These are phyloP conservation scores for Coendou prehensilis DNA, from an alignment of 2,797 vertebrate species.

Conservation along the genomic window DNA sequence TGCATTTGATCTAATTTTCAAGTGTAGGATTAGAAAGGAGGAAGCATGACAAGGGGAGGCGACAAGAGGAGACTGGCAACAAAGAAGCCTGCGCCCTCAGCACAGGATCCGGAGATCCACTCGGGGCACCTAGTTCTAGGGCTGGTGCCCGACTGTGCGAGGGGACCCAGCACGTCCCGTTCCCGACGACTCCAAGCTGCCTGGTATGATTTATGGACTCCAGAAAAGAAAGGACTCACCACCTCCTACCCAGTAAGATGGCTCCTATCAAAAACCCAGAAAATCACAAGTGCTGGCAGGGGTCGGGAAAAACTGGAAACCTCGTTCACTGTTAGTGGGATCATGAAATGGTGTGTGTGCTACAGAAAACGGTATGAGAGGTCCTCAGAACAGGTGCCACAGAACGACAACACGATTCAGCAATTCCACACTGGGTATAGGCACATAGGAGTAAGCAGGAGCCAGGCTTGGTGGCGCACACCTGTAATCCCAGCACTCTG, in stretches of 20 bases:
- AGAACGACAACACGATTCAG: neutral
- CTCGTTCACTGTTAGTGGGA: neutral
- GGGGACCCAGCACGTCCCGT: neutral
- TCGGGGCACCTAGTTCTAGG: neutral
- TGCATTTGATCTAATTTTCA: slow-evolving; percentile 84
- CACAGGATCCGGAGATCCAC: fast-evolving
- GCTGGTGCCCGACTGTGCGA: neutral
- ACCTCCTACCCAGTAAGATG: neutral
- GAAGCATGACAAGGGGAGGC: slow-evolving; percentile 50
- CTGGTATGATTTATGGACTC: neutral
- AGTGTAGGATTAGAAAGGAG: slow-evolving; percentile 77
- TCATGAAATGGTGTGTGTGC: fast-evolving
- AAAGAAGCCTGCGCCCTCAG: fast-evolving
- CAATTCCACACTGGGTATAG: neutral
- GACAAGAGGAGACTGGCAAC: slow-evolving; percentile 27
- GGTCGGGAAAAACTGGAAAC: neutral
- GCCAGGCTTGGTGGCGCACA: neutral
- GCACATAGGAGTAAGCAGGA: neutral
- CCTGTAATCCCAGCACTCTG: neutral
- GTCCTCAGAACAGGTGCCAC: neutral
- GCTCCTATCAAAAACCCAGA: neutral
- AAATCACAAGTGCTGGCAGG: neutral
- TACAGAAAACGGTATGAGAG: fast-evolving
- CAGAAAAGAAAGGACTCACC: neutral
- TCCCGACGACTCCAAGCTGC: neutral